Evolutionary conservation across 2,113 vertebrate genomes (phyloP).

Genomic region (Hippolais icterina): DNA sequence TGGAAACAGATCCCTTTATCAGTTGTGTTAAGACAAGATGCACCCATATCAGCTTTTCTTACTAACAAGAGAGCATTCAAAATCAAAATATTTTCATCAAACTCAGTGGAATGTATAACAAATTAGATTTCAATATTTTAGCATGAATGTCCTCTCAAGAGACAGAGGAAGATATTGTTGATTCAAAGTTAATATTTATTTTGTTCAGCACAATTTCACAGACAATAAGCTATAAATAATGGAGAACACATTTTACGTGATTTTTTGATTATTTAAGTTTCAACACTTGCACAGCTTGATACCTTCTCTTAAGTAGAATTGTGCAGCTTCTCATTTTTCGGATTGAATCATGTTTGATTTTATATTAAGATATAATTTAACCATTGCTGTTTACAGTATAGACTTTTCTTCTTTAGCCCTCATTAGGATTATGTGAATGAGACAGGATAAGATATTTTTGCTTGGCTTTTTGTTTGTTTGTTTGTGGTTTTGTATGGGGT

Average conservation of each 20-base stretch:
- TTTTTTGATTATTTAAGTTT: constrained; percentile 27
- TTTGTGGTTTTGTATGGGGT: background rate
- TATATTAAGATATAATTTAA: background rate
- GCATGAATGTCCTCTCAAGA: background rate
- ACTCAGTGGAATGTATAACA: background rate
- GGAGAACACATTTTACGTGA: constrained; percentile 12
- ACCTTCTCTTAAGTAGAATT: background rate
- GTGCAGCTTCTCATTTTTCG: background rate
- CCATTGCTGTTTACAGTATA: background rate
- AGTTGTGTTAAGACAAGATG: background rate
- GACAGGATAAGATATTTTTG: accelerated
- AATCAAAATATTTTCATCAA: background rate
- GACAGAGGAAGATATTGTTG: background rate
- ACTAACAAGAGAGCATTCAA: background rate
- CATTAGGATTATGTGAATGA: background rate
- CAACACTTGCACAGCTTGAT: constrained; percentile 9
- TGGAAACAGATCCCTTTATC: background rate
- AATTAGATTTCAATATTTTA: constrained; percentile 34
- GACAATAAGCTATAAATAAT: constrained; percentile 11
- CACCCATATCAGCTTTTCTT: background rate
- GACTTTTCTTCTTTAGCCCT: background rate
- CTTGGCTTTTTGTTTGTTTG: background rate
- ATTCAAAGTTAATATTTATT: constrained; percentile 43
- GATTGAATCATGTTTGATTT: background rate
- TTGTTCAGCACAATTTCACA: constrained; percentile 43